These are phyloP conservation scores for Lamprotornis superbus DNA, from an alignment of 2,113 vertebrate species.

Conservation along the genomic window DNA sequence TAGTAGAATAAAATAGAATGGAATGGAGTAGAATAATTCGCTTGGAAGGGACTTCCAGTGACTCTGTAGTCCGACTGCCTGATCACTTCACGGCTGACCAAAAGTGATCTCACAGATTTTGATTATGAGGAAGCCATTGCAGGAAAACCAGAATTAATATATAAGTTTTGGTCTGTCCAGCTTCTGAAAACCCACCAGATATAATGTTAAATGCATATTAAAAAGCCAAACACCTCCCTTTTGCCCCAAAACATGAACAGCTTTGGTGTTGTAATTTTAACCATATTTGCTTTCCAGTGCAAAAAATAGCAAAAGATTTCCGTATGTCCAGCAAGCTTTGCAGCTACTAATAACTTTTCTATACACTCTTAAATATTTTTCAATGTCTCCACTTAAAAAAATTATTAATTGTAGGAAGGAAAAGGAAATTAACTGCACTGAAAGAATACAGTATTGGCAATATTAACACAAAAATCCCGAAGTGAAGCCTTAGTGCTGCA, in stretches of 20 bases:
- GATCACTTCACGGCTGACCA: not conserved
- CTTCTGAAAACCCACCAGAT: not conserved
- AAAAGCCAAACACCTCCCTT: not conserved
- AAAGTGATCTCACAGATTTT: not conserved
- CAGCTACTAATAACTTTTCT: not conserved
- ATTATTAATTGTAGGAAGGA: not conserved
- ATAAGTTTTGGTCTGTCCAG: not conserved
- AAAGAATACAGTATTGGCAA: not conserved
- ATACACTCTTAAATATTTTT: not conserved
- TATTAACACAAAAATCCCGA: not conserved
- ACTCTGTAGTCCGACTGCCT: not conserved
- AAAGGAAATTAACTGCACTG: not conserved
- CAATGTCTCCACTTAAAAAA: not conserved
- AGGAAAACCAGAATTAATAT: not conserved
- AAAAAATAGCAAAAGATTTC: not conserved
- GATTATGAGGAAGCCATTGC: not conserved
- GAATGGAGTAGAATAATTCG: not conserved
- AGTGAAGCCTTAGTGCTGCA: not conserved
- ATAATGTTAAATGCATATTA: not conserved
- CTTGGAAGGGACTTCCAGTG: not conserved
- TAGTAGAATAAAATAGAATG: not conserved
- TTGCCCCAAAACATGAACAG: rapidly evolving
- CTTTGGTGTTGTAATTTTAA: not conserved
- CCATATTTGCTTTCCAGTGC: not conserved
- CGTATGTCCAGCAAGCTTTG: not conserved